phyloP scores from a whole-genome alignment of 2,113 vertebrate genomes.

The Ameiurus melas region DNA sequence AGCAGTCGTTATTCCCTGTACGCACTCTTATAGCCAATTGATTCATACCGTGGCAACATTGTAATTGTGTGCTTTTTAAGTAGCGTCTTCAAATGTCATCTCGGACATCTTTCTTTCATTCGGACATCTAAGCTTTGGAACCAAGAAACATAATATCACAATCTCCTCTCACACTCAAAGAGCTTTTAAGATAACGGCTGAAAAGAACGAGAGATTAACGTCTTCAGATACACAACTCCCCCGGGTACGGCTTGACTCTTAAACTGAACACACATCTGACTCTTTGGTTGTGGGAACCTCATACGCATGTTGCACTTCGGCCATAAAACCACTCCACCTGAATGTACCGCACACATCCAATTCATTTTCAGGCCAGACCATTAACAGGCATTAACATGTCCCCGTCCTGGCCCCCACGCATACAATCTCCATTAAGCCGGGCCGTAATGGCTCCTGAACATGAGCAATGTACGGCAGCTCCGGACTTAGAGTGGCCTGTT shows the following conservation, averaged over 20 bases:
- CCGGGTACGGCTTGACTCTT: not conserved
- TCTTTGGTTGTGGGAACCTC: constrained; percentile 17
- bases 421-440: constrained; percentile 39
- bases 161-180: not conserved
- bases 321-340: constrained; percentile 29
- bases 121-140: not conserved
- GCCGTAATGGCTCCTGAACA: constrained; percentile 31
- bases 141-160: not conserved
- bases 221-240: not conserved
- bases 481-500: not conserved
- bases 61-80: not conserved
- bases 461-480: constrained; percentile 30
- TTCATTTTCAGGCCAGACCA: constrained; percentile 27
- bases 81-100: not conserved
- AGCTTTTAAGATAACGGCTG: not conserved
- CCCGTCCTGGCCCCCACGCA: constrained; percentile 5
- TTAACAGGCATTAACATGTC: constrained; percentile 42
- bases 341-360: constrained; percentile 21
- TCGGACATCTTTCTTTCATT: constrained; percentile 10
- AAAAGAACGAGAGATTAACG: not conserved
- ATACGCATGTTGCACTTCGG: not conserved
- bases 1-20: not conserved
- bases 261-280: constrained; percentile 14
- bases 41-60: not conserved
- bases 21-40: not conserved